These are phyloP conservation scores for Tylochromis polylepis DNA, from an alignment of 2,113 vertebrate genomes.

Conservation along the genomic window DNA sequence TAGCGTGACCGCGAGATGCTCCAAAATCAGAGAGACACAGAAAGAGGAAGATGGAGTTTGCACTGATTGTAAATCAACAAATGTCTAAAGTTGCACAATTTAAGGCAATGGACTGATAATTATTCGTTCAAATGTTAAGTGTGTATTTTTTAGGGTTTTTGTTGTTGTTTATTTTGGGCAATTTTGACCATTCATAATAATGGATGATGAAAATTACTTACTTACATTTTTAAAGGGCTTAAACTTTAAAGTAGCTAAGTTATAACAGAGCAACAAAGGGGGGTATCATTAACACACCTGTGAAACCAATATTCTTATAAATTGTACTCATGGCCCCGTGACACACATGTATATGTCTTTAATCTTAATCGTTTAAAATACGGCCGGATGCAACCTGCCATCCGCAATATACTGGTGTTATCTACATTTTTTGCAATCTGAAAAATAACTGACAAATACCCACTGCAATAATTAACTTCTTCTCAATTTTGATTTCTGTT, in stretches of 20 bases:
- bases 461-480: not conserved
- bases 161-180: not conserved
- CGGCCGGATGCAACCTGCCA: not conserved
- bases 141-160: not conserved
- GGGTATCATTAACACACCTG: not conserved
- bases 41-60: not conserved
- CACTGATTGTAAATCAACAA: slow-evolving; percentile 36
- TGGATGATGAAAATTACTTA: not conserved
- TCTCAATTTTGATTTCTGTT: not conserved
- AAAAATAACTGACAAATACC: not conserved
- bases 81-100: slow-evolving; percentile 25
- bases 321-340: not conserved
- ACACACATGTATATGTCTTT: not conserved
- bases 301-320: not conserved
- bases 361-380: not conserved
- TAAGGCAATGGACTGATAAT: not conserved
- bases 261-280: not conserved
- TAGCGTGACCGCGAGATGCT: slow-evolving; percentile 36
- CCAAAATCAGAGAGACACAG: not conserved
- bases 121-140: not conserved
- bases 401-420: not conserved
- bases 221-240: not conserved
- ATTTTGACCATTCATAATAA: not conserved
- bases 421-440: not conserved
- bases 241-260: not conserved